These are phyloP conservation scores for Drosophila kuntzei DNA, from an alignment of 2,888 invertebrate species.

Conservation along the genomic window DNA sequence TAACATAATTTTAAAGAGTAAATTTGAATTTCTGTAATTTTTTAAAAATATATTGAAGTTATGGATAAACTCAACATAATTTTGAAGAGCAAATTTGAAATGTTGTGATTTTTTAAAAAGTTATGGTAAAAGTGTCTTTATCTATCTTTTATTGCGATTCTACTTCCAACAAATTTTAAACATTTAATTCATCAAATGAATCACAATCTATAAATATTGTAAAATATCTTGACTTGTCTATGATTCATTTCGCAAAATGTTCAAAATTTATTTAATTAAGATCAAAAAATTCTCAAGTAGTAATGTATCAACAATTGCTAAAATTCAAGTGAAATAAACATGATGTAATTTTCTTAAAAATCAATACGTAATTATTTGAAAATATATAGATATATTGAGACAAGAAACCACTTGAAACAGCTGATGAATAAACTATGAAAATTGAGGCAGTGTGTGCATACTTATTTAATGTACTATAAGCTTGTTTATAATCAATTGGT, in stretches of 20 bases:
- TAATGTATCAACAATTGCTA: not conserved
- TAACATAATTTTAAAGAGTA: too few species aligned
- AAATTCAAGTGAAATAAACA: not conserved
- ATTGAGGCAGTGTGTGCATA: not conserved
- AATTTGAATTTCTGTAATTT: too few species aligned
- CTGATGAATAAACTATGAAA: not conserved
- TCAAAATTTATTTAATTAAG: not conserved
- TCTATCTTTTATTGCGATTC: too few species aligned
- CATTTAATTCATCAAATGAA: not conserved
- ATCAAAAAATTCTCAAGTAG: not conserved
- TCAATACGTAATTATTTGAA: not conserved
- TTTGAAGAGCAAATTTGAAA: too few species aligned
- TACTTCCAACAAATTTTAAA: too few species aligned
- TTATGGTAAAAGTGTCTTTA: too few species aligned
- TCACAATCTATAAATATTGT: not conserved
- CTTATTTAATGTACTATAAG: not conserved
- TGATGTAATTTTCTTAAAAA: not conserved
- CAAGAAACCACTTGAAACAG: not conserved
- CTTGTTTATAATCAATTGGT: not conserved
- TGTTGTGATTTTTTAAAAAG: too few species aligned
- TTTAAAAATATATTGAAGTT: too few species aligned
- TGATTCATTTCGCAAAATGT: not conserved
- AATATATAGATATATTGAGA: not conserved
- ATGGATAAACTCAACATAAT: too few species aligned
- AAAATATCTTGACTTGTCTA: not conserved